These are phyloP conservation scores for Prolemur simus DNA, from an alignment of 2,113 vertebrate genomes.

Conservation along the genomic window DNA sequence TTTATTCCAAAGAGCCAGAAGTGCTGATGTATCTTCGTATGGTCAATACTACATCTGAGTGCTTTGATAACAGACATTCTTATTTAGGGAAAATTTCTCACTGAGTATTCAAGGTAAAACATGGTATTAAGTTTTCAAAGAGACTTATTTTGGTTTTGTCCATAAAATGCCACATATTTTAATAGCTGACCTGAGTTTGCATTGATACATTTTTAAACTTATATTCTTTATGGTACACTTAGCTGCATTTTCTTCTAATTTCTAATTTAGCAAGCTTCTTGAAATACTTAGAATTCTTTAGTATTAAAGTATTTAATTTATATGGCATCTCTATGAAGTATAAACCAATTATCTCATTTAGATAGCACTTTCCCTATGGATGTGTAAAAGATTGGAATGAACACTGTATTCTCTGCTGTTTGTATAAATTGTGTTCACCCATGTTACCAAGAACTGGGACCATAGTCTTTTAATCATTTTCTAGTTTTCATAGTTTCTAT, in stretches of 20 bases:
- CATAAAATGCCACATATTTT: not conserved
- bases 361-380: not conserved
- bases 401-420: slow-evolving; percentile 6
- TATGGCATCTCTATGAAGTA: not conserved
- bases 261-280: slow-evolving; percentile 21
- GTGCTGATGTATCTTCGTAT: not conserved
- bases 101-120: slow-evolving; percentile 16
- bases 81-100: not conserved
- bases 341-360: slow-evolving; percentile 32
- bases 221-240: not conserved
- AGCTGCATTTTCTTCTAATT: slow-evolving; percentile 8
- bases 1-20: slow-evolving; percentile 11
- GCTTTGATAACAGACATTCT: not conserved
- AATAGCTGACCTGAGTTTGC: not conserved
- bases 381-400: not conserved
- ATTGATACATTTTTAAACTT: not conserved
- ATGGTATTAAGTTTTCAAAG: not conserved
- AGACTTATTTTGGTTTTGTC: slow-evolving; percentile 27
- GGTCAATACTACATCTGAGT: not conserved
- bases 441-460: not conserved
- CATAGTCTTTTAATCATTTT: not conserved
- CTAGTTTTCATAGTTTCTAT: slow-evolving; percentile 9
- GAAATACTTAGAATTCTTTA: not conserved
- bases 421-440: not conserved
- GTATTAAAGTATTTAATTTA: slow-evolving; percentile 46